Base-by-base conservation (phyloP, 2,113 vertebrate species). In the Cynopterus brachyotis region DNA sequence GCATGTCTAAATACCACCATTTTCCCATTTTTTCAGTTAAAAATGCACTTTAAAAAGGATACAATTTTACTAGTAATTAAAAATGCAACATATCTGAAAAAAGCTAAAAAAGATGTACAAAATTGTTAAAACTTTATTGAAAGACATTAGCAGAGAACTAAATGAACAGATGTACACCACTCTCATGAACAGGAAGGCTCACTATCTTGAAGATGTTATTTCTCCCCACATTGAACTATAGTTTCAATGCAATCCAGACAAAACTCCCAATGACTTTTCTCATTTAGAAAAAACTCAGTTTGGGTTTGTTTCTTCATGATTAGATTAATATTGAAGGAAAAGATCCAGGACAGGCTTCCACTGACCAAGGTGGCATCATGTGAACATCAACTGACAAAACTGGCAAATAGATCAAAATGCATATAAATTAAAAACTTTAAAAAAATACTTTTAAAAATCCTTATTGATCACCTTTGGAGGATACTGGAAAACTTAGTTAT, bases 101-200 rank as follows among this genome's bases (percentile, higher is more conserved):
- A 91, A 72, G 42, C 40, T 85, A 89, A 89, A 85, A 94, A 95
- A 87, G 22, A 73, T 69, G 37, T 67, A 19, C 24, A 90, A 60
- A 17, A 32, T n/a, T 4, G 19, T 60, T 37, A 94, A 66, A 91
- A 81, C 11, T 42, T 89, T 66, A 62, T 3, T 82, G 28, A 57
- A 73, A 90, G 59, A 62, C 19, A 53, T 35, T 13, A 47, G 81
- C 81, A 17, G 5, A 66, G 19, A 20, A 16, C 19, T 64, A 79
- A 6, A 28, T 50, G 45, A 87, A 30, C 22, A 45, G 60, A 67
- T 26, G 2, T 13, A 20, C 37, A 22, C 37, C 28, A 55, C 10
- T 1, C 42, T 60, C 60, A 37, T 9, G 5, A 55, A 47, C 3
- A 66, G 50, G 28, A 85, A 89, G 30, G 6, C 35, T 72, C 42